Evolutionary conservation across 30 jellyfish, hydroid and myxozoan species (phyloP), one percentile per base, ranked within the genome.

Genomic region (Cassiopea xamachana): DNA sequence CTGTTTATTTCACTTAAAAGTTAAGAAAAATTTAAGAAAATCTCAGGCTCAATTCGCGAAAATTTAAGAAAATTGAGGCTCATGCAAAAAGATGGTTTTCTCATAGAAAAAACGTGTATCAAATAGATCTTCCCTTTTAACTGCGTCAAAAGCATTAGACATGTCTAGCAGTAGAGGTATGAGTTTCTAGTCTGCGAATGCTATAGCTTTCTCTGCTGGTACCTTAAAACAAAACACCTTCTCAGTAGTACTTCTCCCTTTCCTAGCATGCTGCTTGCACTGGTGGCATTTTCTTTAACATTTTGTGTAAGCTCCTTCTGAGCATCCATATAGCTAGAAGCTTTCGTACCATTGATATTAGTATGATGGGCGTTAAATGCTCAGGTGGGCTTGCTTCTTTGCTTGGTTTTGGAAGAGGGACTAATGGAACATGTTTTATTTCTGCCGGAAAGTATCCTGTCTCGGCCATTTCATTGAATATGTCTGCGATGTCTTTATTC

Each of bases 211-310:
- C 39, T 82, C 91, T 2, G 91, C 89, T 46, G 61, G 77, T 49
- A 61, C 82, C 62, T 75, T 87, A n/a, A 64, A 1, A 46, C 79
- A 60, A 80, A 87, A 74, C 6, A 87, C 88, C 9, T 7, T 89
- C 89, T 87, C 89, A 55, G 94, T 87, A 1, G 94, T 87, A 0
- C 77, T 2, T 45, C 94, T 59, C 47, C 94, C 94, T 27, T 73
- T 87, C 76, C 18, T 74, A 89, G 61, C 81, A 81, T 6, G 92
- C 92, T 19, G 89, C 97, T 67, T 91, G 97, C 1, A 94, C 17
- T 46, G 10, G 48, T 60, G 97, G 97, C 16, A 90, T 83, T 45
- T 14, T 86, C 16, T 9, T 46, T 43, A 50, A 47, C 9, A 68
- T 1, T 69, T 55, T 51, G n/a, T 89, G 88, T 0, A 70, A 17